Conservation (phyloP, 2,113 vertebrate genomes). For the Mormoops blainvillei region DNA sequence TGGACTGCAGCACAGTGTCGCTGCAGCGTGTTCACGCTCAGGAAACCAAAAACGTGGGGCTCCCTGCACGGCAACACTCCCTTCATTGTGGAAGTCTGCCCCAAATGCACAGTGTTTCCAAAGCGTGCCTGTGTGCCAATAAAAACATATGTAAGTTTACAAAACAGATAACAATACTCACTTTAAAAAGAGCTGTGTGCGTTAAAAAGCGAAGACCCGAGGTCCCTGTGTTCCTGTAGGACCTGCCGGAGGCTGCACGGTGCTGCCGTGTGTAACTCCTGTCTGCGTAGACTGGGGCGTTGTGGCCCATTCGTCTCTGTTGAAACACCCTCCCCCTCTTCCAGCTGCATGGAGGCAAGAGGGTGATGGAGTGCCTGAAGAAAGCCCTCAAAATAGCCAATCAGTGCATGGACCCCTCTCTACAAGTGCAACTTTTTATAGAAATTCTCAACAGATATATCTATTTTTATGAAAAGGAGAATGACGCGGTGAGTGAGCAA, state of each 20-base stretch:
- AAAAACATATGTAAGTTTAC: background rate
- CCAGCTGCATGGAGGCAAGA: slow-evolving; percentile 96
- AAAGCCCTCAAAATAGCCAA: slow-evolving; percentile 99
- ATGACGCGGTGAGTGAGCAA: slow-evolving; percentile 89
- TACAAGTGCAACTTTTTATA: slow-evolving; percentile 99
- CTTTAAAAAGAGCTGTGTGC: background rate
- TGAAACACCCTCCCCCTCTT: background rate
- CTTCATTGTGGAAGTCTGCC: too few species aligned
- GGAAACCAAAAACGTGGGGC: background rate
- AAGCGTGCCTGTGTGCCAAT: background rate
- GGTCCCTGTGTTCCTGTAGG: background rate
- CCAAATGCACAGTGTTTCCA: too few species aligned
- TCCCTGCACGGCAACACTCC: background rate
- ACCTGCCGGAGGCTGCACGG: background rate
- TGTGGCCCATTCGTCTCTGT: background rate
- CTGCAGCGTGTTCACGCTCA: accelerated
- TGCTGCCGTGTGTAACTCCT: background rate
- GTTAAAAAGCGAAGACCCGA: background rate
- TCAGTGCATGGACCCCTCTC: slow-evolving; percentile 98
- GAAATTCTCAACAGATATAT: slow-evolving; percentile 99
- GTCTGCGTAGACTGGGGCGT: background rate
- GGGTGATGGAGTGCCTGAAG: slow-evolving; percentile 99
- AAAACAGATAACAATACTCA: background rate
- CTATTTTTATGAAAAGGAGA: slow-evolving; percentile 98
- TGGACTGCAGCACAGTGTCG: too few species aligned